Evolutionary conservation across 2,797 vertebrate species (phyloP).

Genomic region (Phyllotis vaccarum): DNA sequence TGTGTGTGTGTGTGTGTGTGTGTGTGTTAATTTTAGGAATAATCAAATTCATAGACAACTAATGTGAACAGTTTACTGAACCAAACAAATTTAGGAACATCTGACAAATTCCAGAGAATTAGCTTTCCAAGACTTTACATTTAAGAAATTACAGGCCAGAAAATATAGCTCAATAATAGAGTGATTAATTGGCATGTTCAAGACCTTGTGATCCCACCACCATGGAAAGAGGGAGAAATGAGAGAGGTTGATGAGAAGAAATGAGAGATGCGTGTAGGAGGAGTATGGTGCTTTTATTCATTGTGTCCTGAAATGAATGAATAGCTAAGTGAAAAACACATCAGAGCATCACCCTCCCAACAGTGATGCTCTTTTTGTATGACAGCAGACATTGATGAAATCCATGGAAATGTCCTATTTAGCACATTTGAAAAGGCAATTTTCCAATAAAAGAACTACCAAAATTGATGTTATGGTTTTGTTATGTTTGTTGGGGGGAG

Average conservation of each 20-base stretch:
- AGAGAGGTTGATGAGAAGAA: background rate
- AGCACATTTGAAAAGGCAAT: constrained; percentile 48
- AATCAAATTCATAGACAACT: background rate
- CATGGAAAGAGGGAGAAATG: too few species aligned
- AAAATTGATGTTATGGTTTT: background rate
- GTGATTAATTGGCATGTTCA: background rate
- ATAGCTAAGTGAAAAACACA: constrained; percentile 37
- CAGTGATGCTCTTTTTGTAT: constrained; percentile 41
- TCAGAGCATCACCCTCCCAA: background rate
- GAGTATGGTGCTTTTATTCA: constrained; percentile 17
- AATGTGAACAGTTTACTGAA: background rate
- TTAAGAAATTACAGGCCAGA: constrained; percentile 30
- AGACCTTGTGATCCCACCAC: background rate
- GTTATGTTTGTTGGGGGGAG: too few species aligned
- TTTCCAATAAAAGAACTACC: constrained; percentile 36
- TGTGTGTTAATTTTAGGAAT: background rate
- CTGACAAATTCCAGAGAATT: constrained; percentile 54
- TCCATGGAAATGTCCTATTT: constrained; percentile 53
- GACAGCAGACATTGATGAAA: constrained; percentile 43
- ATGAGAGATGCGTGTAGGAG: background rate
- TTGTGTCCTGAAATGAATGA: constrained; percentile 43
- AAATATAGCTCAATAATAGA: background rate
- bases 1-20: background rate
- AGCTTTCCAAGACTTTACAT: constrained; percentile 32
- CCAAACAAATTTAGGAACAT: background rate